Evolutionary conservation across 2,888 invertebrate species (phyloP), one percentile per base, ranked within the genome.

Genomic region (Pomacea canaliculata): DNA sequence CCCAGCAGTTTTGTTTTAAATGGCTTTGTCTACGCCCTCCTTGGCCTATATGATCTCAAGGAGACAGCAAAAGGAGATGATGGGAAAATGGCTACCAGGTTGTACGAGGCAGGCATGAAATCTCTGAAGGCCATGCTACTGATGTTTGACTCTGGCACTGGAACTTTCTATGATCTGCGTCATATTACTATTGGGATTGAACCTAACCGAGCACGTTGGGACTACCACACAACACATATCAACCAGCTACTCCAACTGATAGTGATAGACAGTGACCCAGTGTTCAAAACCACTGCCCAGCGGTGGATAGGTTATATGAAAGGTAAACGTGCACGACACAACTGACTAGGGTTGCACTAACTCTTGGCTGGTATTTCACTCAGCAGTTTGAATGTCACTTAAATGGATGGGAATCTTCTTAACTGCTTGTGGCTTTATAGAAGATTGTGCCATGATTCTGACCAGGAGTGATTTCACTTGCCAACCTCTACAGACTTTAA

Each of bases 221-320:
- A 99, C 90, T 99, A 99, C 91, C 99, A 99, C 92, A 96, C 97
- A 0, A 98, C 98, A 0, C 99, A 99, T 90, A 95, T 99, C 48
- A 98, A 98, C 92, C 98, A 99, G 89, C 87, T 93, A 71, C 88
- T 92, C 74, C 93, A 98, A 81, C 93, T 99, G 81, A 94, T 99
- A 81, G 94, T 95, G 63, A 95, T 96, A 0, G 89, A 89, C 51
- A 81, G 93, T 77, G 96, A 96, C 86, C 94, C 95, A 0, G 92
- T 97, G 76, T 93, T 97, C 80, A 92, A 94, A 23, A 93, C 94
- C 75, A 97, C 97, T 0, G 97, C 97, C 0, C 95, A 95, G 86
- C 92, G 98, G 74, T 98, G 98, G 98, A 95, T 96, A 85, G 95
- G 95, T 2, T 98, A 98, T 87, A 97, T 97, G 96, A 95, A 94